These are phyloP conservation scores for Ictalurus furcatus DNA, from an alignment of 2,113 vertebrate species.

Conservation along the genomic window DNA sequence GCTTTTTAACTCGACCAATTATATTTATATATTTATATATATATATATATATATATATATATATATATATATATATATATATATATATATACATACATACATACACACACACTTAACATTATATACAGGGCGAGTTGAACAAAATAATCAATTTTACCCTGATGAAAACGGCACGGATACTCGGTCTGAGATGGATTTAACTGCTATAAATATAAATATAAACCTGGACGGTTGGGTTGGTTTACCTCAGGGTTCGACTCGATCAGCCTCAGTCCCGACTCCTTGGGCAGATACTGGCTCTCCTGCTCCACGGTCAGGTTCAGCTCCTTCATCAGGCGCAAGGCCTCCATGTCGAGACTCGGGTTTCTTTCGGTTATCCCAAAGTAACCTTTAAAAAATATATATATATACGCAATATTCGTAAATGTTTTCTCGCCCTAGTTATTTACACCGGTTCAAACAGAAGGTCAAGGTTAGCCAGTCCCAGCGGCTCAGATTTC, in stretches of 20 bases:
- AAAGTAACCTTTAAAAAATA: conserved; percentile 41
- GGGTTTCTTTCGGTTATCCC: conserved; percentile 54
- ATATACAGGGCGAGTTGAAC: background rate
- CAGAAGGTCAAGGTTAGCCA: conserved; percentile 51
- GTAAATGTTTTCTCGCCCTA: conserved; percentile 27
- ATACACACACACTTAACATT: background rate
- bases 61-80: too few relatives aligned
- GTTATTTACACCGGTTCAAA: background rate
- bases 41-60: too few relatives aligned
- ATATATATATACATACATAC: too few relatives aligned
- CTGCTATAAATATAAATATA: background rate
- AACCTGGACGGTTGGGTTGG: background rate
- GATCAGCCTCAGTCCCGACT: conserved; percentile 85
- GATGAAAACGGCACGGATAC: too few relatives aligned
- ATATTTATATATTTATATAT: too few relatives aligned
- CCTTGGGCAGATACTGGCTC: conserved; percentile 82
- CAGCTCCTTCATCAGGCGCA: conserved; percentile 88
- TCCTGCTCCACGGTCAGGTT: conserved; percentile 86
- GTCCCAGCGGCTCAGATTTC: conserved; percentile 68
- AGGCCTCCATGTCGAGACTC: conserved; percentile 74
- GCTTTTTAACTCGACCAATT: too few relatives aligned
- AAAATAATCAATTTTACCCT: background rate
- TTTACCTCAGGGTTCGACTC: conserved; percentile 82
- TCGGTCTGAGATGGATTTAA: conserved; percentile 3
- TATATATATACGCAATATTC: background rate